Evolutionary conservation across 2,888 invertebrate species (phyloP), one percentile per base, ranked within the genome.

Genomic region (Chymomyza caudatula): DNA sequence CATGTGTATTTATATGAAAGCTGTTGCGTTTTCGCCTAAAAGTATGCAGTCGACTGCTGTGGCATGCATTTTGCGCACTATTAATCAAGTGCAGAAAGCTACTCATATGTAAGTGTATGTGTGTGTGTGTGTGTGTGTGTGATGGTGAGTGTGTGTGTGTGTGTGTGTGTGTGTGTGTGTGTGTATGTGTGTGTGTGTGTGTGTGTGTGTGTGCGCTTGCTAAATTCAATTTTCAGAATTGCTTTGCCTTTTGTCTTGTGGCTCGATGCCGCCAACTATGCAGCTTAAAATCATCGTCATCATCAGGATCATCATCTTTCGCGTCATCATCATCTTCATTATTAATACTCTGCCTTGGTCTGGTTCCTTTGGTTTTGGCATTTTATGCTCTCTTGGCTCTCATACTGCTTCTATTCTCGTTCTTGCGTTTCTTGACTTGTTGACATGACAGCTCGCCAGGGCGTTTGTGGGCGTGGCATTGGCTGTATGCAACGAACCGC

Each of bases 391-490:
- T 69, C 54, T 65, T 58, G 66, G 63, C 63, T 66, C 37, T 20
- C 25, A 54, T 65, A 65, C 59, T 58, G 44, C 60, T 54, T 72
- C 69, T 73, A n/a, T 74, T 73, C 71, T 71, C 72, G 69, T 72
- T 77, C 75, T 72, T 71, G 2, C 2, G 2, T 37, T 51, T 20
- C 19, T 20, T 51, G 17, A 20, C 51, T 20, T 37, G 29, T 13
- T 20, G 51, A 51, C 51, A 51, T 22, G 51, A 51, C 51, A 51
- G 51, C 51, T 51, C 20, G 19, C 51, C 13, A 20, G 19, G 19
- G 19, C 13, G 19, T 23, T 52, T 2, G 19, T 19, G 11, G 11
- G 29, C 6, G 53, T 23, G 23, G 47, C 44, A 17, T 15, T 57
- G 47, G n/a, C 25, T 23, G 25, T 4, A 37, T 29, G 29, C 47